These are phyloP conservation scores for Lissocephala sabroskyi DNA, from an alignment of 2,888 invertebrate species.

Conservation along the genomic window DNA sequence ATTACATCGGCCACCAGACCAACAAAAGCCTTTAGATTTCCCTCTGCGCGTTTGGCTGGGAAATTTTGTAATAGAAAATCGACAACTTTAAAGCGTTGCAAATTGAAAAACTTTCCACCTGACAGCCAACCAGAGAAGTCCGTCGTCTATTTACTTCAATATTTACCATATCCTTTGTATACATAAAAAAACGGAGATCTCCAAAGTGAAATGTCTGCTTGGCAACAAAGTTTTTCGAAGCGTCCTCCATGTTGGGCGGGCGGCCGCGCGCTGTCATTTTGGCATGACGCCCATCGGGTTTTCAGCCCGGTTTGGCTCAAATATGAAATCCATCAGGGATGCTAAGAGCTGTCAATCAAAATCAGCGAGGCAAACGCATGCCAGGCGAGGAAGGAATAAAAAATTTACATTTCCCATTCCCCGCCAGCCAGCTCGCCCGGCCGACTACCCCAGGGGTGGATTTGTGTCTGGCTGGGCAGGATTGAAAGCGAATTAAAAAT, in stretches of 20 bases:
- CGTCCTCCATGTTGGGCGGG: conserved; percentile 16
- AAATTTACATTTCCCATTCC: conserved; percentile 52
- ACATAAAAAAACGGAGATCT: conserved; percentile 24
- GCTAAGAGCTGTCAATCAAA: conserved; percentile 71
- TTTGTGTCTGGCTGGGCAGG: conserved; percentile 46
- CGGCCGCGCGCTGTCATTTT: conserved; percentile 39
- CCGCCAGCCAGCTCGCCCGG: conserved; percentile 4
- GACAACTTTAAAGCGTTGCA: conserved; percentile 46
- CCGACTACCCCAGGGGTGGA: conserved; percentile 25
- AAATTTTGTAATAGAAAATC: conserved; percentile 1
- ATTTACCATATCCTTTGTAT: conserved; percentile 15
- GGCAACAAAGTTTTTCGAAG: conserved; percentile 50
- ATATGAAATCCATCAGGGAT: conserved; percentile 71
- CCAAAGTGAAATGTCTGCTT: conserved; percentile 41
- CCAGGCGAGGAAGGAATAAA: conserved; percentile 16
- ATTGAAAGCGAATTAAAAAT: conserved; percentile 61
- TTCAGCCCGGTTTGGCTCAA: conserved; percentile 36
- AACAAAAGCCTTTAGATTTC: neutral
- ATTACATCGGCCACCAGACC: too few relatives aligned
- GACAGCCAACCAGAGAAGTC: conserved; percentile 1
- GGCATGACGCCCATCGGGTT: conserved; percentile 26
- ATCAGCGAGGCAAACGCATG: conserved; percentile 67
- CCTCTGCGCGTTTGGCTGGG: neutral
- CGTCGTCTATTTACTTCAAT: neutral
- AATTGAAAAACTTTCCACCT: conserved; percentile 61